A percentile compares a stretch with the other conserved stretches of the same genome.
Evolutionary conservation across 2,797 vertebrate species (phyloP).

Genomic region (Betta splendens): DNA sequence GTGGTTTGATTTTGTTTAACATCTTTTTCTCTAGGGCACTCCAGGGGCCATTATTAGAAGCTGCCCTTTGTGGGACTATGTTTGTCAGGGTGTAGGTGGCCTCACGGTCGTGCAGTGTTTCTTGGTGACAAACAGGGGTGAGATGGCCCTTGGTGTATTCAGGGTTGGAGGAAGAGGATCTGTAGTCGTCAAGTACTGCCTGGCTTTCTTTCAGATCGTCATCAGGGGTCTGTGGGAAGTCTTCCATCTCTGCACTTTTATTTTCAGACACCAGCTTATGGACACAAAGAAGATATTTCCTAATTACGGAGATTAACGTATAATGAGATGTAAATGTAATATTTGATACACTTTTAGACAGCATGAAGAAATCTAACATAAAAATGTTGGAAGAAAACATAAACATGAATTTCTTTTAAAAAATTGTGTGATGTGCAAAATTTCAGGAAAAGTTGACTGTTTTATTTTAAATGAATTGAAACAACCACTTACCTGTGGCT

Average conservation of each 20-base stretch:
- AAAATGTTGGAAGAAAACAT: no score
- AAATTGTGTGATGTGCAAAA: no score
- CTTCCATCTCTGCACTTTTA: background rate
- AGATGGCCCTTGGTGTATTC: conserved; percentile 17
- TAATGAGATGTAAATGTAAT: no score
- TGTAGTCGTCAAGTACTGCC: background rate
- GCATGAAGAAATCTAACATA: no score
- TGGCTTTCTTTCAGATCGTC: background rate
- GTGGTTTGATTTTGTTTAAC: background rate
- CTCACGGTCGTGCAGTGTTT: background rate
- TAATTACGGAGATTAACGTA: background rate
- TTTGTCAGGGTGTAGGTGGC: conserved; percentile 44
- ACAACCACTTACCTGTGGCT: conserved; percentile 11
- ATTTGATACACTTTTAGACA: no score
- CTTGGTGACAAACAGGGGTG: conserved; percentile 33
- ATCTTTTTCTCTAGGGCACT: conserved; percentile 11
- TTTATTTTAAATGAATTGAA: no score
- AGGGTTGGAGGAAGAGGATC: background rate
- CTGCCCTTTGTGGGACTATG: background rate
- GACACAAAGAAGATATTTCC: background rate
- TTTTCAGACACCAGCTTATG: background rate
- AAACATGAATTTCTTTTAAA: no score
- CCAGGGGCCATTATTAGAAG: conserved; percentile 17
- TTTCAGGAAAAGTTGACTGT: no score
- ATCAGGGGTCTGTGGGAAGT: background rate